Evolutionary conservation across 2,113 vertebrate genomes (phyloP).

Genomic region (Phocoena sinus): DNA sequence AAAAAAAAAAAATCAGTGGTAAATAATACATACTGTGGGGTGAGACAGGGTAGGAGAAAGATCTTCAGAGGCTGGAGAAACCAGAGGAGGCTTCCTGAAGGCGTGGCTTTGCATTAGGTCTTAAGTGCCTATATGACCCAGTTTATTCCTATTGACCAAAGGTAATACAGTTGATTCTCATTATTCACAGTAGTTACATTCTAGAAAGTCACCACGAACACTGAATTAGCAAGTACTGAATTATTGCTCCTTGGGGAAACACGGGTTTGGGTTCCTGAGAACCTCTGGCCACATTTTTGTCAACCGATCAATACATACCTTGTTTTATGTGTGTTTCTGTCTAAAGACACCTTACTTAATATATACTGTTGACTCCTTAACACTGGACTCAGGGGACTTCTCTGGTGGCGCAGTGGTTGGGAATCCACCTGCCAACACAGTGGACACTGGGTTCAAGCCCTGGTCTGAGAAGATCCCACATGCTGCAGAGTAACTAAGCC

Average conservation of each 20-base stretch:
- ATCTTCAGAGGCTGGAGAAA: not conserved
- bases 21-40: too few species aligned
- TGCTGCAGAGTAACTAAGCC: too few species aligned
- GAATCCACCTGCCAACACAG: too few species aligned
- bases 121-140: not conserved
- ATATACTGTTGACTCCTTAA: not conserved
- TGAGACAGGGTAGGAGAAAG: not conserved
- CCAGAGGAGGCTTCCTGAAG: not conserved
- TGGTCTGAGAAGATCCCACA: too few species aligned
- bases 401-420: too few species aligned
- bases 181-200: not conserved
- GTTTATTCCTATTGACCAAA: not conserved
- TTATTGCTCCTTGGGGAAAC: not conserved
- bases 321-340: not conserved
- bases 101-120: not conserved
- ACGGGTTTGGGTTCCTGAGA: fast-evolving
- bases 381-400: fast-evolving
- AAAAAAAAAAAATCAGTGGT: not conserved
- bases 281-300: not conserved
- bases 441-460: too few species aligned
- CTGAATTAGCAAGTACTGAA: not conserved
- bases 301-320: not conserved
- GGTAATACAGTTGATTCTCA: not conserved
- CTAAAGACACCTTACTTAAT: not conserved
- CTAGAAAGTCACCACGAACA: not conserved